Evolutionary conservation across 2,888 invertebrate genomes (phyloP), one percentile per base, ranked within the genome.

Genomic region (Meghimatium bilineatum): DNA sequence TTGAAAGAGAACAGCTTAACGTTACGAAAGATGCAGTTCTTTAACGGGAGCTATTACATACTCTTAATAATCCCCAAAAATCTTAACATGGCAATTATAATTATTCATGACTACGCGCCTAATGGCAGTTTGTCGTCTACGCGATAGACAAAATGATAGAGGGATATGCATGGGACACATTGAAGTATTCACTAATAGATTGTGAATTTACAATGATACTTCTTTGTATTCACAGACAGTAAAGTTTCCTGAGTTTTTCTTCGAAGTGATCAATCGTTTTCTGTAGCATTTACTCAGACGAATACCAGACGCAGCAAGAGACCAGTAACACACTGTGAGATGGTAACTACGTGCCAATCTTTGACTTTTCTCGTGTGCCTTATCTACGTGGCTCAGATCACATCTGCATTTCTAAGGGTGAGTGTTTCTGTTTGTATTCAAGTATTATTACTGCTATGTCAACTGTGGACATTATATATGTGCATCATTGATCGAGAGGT

Each of bases 371-470:
- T 71, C 56, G 8, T 82, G 66, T 75, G 74, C 49, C 82, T 82
- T 23, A 56, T 44, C 52, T 76, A 26, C 36, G 76, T 82, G 67
- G 69, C 76, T 29, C 76, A 76, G 6, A 52, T 77, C 49, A 75
- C 76, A 14, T 56, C 82, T 29, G 82, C 82, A 34, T 69, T 76
- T 32, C 52, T 76, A 14, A 67, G 52, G 69, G 82, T 82, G 69
- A 82, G 82, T 82, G 23, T 56, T 32, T 1, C 44, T 49, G 17
- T 63, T 14, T 32, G 80, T n/a, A 26, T 38, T 26, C 17, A 26
- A n/a, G 26, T 56, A 12, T 56, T 17, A 20, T 23, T 56, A 23
- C 56, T 44, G 44, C 12, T 8, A 5, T 44, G 44, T 44, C n/a
- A n/a, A n/a, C n/a, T n/a, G n/a, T n/a, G n/a, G n/a, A n/a, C n/a